Evolutionary conservation across 2,113 vertebrate species (phyloP), one percentile per base, ranked within the genome.

Genomic region (Meles meles): DNA sequence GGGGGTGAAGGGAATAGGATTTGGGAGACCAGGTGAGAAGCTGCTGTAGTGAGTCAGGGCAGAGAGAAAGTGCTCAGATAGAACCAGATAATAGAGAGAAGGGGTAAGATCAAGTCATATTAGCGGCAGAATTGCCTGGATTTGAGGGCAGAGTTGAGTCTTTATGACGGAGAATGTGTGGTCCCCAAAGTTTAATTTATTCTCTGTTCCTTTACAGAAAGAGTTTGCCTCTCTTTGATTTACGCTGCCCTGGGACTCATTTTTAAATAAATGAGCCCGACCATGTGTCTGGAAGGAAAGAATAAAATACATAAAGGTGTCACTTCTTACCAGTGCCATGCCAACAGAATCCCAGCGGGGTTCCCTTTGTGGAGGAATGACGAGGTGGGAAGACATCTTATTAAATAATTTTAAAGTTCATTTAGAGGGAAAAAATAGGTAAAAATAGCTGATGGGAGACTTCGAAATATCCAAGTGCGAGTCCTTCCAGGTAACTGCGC

Each of bases 41-140:
- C n/a, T 11, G 29, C 76, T 17, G 23, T 0, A 1, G 67, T 2
- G 12, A 25, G 2, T 14, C 94, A 44, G 88, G 65, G 11, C 27
- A 71, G 49, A 37, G 76, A 6, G 1, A 21, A 15, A 34, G 23
- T 59, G 20, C 47, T 20, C 6, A 11, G 9, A 14, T 1, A 18
- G 37, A 49, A 57, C 39, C 61, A 17, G 79, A 12, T 15, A 20
- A 37, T 6, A 29, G 39, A 61, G 61, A 67, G 31, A 7, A 6
- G 52, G 6, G 5, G 5, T 21, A 39, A 61, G 85, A 15, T 14
- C 14, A 4, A 12, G 25, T 5, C 1, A 1, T 34, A 0, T 14
- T 2, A 8, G 23, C 7, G 6, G 18, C 0, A 10, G 8, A 20
- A 37, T 12, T 7, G 34, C 81, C 42, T 47, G 76, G 21, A 12